Conservation (phyloP, 2,797 vertebrate species). For the Pseudocheirus occidentalis region DNA sequence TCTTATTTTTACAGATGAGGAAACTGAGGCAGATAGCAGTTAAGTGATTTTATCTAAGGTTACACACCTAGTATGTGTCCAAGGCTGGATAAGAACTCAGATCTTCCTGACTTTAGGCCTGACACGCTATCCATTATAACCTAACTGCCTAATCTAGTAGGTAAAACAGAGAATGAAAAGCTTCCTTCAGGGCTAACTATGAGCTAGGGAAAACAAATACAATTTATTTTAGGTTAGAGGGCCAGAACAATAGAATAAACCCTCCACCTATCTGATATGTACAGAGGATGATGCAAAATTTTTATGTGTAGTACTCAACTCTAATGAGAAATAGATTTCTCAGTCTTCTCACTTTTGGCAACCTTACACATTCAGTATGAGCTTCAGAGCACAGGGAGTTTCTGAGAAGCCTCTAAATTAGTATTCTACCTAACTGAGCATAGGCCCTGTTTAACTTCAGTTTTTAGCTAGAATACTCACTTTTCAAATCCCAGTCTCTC, state of each 20-base stretch:
- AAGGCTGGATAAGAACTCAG: not conserved
- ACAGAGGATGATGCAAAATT: not conserved
- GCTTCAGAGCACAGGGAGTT: conserved; percentile 40
- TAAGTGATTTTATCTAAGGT: not conserved
- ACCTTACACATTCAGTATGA: conserved; percentile 69
- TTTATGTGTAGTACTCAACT: conserved; percentile 54
- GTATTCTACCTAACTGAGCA: conserved; percentile 63
- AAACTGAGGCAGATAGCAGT: not conserved
- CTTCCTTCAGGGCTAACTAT: conserved; percentile 41
- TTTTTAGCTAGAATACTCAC: conserved; percentile 74
- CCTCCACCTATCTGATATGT: not conserved
- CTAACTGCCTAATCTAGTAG: not conserved
- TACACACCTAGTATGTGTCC: not conserved
- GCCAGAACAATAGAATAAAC: conserved; percentile 10
- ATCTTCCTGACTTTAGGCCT: not conserved
- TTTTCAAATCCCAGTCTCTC: conserved; percentile 75
- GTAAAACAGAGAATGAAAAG: conserved; percentile 15
- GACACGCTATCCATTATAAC: not conserved
- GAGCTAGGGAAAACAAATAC: not conserved
- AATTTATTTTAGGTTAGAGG: not conserved
- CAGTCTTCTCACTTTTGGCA: conserved; percentile 49
- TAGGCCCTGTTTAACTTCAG: conserved; percentile 55
- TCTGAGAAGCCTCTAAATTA: conserved; percentile 48
- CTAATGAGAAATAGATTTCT: conserved; percentile 22
- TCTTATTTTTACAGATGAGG: not conserved